Evolutionary conservation across 2,888 invertebrate species (phyloP).

Genomic region (Syrista parreyssii): DNA sequence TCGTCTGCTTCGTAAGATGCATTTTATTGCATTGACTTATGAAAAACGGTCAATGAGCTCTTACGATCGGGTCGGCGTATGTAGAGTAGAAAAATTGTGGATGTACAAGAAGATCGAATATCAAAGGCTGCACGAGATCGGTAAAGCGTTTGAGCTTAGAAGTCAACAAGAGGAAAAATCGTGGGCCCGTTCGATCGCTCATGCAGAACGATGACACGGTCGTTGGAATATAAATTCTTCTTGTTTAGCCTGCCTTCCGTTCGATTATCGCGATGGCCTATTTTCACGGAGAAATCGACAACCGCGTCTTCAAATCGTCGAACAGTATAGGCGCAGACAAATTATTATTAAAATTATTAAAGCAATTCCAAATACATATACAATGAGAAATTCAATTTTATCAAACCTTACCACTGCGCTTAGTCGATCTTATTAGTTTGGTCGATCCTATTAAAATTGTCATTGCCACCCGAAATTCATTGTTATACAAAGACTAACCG

Average conservation of each 20-base stretch:
- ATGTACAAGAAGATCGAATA: not conserved
- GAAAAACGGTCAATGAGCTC: not conserved
- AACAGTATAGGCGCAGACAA: too few species aligned
- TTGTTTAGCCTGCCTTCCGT: not conserved
- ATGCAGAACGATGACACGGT: not conserved
- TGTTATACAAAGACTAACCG: not conserved
- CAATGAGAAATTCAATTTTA: too few species aligned
- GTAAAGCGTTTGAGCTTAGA: not conserved
- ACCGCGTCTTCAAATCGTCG: not conserved
- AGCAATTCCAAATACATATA: too few species aligned
- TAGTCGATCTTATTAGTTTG: not conserved
- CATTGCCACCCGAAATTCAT: not conserved
- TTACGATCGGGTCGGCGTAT: not conserved
- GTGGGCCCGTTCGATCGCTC: not conserved
- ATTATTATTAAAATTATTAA: too few species aligned
- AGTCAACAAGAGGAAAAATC: not conserved
- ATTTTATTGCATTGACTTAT: not conserved
- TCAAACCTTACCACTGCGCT: not conserved
- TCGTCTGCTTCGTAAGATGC: not conserved
- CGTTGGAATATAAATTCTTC: not conserved
- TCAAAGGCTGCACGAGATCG: not conserved
- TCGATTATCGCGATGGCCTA: not conserved
- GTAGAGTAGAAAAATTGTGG: not conserved
- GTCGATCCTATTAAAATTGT: not conserved
- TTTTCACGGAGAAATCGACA: not conserved